Evolutionary conservation across 2,888 invertebrate genomes (phyloP), one percentile per base, ranked within the genome.

Genomic region (Balanococcus diminutus): DNA sequence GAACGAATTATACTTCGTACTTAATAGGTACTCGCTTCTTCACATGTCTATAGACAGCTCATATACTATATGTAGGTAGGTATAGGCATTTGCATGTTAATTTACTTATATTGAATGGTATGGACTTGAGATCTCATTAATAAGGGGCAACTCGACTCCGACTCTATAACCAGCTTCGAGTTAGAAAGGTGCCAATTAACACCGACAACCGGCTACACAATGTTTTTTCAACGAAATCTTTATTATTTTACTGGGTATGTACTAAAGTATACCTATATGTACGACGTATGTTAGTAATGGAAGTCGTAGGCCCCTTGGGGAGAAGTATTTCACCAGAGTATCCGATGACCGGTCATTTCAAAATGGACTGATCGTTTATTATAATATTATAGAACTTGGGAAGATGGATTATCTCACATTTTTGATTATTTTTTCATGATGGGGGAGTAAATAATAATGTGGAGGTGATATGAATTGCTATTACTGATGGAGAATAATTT

Each of bases 171-270:
- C 22, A 79, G 75, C 75, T 36, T 79, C 19, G 31, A 79, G 32
- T 79, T 67, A 67, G 75, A 32, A 79, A 79, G 75, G 75, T 79
- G 75, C 75, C 75, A 79, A 79, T 79, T 79, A 79, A 79, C 75
- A 28, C 67, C 67, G 67, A 28, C 67, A 14, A 28, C 16, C 11
- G 67, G 4, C 3, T 67, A 67, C 67, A 67, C 67, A 67, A 67
- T 67, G 67, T 67, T 28, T 67, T 67, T 67, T 28, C 25, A 28
- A 14, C 28, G 16, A 28, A 67, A 16, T 67, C 67, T 67, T 67
- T 25, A 67, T 67, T 67, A 67, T 67, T 67, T 67, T 31, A 67
- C 67, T 8, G 56, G 22, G 8, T 56, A 56, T 56, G n/a, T n/a
- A 46, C n/a, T 2, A 2, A n/a, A n/a, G n/a, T 46, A 46, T 46